Evolutionary conservation across 1,140 invertebrate genomes (phyloP), one percentile per base, ranked within the genome.

Genomic region (Sesamia nonagrioides): DNA sequence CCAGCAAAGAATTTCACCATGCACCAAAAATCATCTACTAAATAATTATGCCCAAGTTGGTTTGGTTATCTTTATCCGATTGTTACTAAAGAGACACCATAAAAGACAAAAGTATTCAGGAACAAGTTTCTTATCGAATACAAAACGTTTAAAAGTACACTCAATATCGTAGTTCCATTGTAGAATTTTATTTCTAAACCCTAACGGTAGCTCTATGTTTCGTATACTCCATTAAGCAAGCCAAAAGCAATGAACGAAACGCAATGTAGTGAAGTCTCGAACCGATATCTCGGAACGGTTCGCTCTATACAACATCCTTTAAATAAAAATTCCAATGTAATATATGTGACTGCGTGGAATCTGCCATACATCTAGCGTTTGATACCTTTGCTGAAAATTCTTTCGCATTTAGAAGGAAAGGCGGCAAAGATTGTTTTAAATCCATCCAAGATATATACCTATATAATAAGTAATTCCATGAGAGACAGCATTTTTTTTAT

Each of bases 161-260:
- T 35, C 42, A 42, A 18, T 40, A 42, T 63, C 35, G 35, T 11
- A 63, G n/a, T 63, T 63, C 37, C 60, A 63, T 40, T 63, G 60
- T 37, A 63, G 17, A 37, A 63, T 37, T 63, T 63, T 63, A 63
- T 63, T 40, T 17, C 35, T 42, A 42, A 63, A 18, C 37, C 35
- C 60, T 42, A 63, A 63, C 60, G 60, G 60, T 40, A 63, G 60
- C 60, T 61, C 60, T 63, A 37, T 63, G 60, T 63, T 40, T 40
- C 60, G 37, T 11, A 63, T 63, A 63, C 60, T 63, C 60, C 60
- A 63, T 63, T 63, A 63, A 63, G 60, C 60, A 63, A 63, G 60
- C 60, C 60, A 63, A 63, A 63, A 42, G 60, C 60, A 63, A 63
- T 63, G 60, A 63, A 63, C 60, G 60, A 63, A 63, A 63, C 60